phyloP scores from a whole-genome alignment of 2,888 invertebrate genomes.

The Tetragnatha montana region DNA sequence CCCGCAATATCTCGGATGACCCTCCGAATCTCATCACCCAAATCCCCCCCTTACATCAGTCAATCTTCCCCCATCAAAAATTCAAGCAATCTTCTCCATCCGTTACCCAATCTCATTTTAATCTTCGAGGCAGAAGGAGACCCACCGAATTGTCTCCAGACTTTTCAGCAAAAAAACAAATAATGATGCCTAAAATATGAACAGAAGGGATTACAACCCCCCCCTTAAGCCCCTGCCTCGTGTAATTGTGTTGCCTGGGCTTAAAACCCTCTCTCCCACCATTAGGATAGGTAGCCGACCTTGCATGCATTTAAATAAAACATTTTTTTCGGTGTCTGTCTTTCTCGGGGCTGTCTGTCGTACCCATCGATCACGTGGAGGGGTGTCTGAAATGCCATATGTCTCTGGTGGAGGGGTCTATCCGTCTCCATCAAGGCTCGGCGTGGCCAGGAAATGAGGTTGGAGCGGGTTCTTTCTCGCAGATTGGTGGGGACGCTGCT shows the following conservation, averaged over 20 bases:
- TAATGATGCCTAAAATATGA: conserved; percentile 43
- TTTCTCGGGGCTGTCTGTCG: neutral
- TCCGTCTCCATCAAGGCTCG: conserved; percentile 57
- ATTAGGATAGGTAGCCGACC: conserved; percentile 49
- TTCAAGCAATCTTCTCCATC: conserved; percentile 57
- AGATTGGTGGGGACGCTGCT: neutral
- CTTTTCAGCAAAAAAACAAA: conserved; percentile 23
- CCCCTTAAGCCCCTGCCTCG: conserved; percentile 44
- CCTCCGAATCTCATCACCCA: conserved; percentile 1
- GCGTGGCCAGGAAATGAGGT: conserved; percentile 16
- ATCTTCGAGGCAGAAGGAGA: conserved; percentile 30
- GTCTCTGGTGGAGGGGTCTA: conserved; percentile 39
- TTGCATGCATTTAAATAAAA: conserved; percentile 52
- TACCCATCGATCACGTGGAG: conserved; percentile 39
- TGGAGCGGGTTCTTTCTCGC: neutral
- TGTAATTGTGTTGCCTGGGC: conserved; percentile 55
- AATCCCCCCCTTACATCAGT: conserved; percentile 26
- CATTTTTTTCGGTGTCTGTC: neutral
- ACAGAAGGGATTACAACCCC: conserved; percentile 61
- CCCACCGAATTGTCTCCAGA: conserved; percentile 57
- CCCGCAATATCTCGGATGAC: neutral
- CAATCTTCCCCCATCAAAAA: conserved; percentile 61
- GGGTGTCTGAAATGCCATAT: conserved; percentile 48
- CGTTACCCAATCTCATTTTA: conserved; percentile 63
- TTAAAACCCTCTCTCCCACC: conserved; percentile 22